Base-by-base conservation (phyloP, 1,140 invertebrate species). In the Aphaenogaster rudis region DNA sequence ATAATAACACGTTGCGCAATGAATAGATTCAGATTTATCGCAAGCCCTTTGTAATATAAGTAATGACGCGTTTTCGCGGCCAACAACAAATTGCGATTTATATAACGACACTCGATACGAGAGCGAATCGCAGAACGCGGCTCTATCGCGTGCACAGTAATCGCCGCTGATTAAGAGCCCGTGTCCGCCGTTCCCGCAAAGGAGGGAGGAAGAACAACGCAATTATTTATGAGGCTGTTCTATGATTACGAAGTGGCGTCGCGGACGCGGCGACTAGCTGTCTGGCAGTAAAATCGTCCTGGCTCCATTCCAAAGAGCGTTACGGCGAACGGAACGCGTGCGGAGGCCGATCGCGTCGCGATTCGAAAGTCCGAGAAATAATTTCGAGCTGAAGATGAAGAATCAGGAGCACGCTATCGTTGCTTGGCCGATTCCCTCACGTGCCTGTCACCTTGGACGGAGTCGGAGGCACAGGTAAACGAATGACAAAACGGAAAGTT, bases 251-350 rank as follows among this genome's bases (percentile, higher is more conserved):
- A 86, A 59, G 33, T 28, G 69, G 72, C 67, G 67, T 52, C 57
- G 50, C 11, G 81, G 15, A 71, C 21, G 45, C 28, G 85, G 87
- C 87, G 87, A 72, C 87, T 80, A 79, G 85, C 87, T 80, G 87
- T 88, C 87, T 88, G 67, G 39, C 39, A 67, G 39, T 54, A 39
- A 39, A 48, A 79, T 67, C 42, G 21, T 6, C 82, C 78, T 88
- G 85, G 85, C 84, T 82, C 28, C n/a, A 57, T 54, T 86, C 82
- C 77, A 81, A 87, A 63, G 64, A 67, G 61, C 39, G 7, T 74
- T 57, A 80, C 36, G 48, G n/a, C 48, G 33, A 42, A 42, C 67
- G 54, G 21, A 54, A 61, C 80, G 13, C 8, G 28, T 8, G 54
- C 52, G 39, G 39, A 74, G 80, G 63, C 13, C 63, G 63, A 80